phyloP scores from a whole-genome alignment of 2,113 vertebrate genomes.

The Esox niger region DNA sequence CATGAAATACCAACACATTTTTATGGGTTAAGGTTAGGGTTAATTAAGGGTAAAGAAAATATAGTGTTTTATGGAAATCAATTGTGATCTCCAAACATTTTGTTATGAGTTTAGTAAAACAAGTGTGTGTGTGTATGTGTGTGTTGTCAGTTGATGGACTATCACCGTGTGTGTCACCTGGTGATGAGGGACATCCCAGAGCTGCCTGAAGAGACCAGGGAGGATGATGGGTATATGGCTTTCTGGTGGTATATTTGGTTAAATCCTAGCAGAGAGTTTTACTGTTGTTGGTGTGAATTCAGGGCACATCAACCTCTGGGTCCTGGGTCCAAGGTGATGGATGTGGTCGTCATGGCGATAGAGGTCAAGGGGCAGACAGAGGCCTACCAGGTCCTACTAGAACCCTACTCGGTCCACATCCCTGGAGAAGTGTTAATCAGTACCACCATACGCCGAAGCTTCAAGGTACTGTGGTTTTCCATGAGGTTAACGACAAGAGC shows the following conservation, averaged over 20 bases:
- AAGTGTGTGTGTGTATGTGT: constrained; percentile 4
- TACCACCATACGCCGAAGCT: constrained; percentile 71
- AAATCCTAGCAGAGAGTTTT: too few relatives aligned
- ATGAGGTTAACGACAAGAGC: too few relatives aligned
- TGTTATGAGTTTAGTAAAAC: too few relatives aligned
- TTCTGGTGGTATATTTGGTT: too few relatives aligned
- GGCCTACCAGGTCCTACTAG: constrained; percentile 79
- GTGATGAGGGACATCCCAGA: constrained; percentile 77
- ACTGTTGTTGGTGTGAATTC: not conserved
- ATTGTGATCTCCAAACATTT: too few relatives aligned
- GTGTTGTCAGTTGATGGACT: constrained; percentile 74
- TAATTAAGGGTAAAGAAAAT: too few relatives aligned
- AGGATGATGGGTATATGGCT: constrained; percentile 61
- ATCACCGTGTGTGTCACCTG: constrained; percentile 85
- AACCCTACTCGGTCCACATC: constrained; percentile 83
- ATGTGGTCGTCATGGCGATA: constrained; percentile 80
- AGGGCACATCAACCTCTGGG: constrained; percentile 57
- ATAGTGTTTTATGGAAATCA: too few relatives aligned
- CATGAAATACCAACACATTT: too few relatives aligned
- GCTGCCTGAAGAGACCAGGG: constrained; percentile 47
- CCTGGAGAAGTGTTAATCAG: constrained; percentile 81
- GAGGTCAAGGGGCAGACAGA: constrained; percentile 85
- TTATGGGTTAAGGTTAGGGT: too few relatives aligned
- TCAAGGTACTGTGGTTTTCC: constrained; percentile 86
- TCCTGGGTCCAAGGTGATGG: constrained; percentile 39